Evolutionary conservation across 2,797 vertebrate species (phyloP), one percentile per base, ranked within the genome.

Genomic region (Enteromius anoplus): DNA sequence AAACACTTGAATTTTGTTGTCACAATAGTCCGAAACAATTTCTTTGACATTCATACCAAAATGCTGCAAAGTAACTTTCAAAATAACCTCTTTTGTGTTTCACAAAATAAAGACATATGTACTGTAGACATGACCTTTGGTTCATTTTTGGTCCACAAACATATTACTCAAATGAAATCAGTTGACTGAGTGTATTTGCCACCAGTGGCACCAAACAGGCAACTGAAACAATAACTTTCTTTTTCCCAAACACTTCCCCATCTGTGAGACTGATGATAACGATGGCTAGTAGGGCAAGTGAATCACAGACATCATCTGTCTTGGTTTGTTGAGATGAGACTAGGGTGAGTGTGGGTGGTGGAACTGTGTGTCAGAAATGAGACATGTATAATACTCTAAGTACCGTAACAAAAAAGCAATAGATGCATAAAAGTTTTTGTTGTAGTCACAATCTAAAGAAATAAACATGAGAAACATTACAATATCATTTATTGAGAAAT

Each of bases 401-500:
- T 15, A 68, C 32, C 6, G n/a, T n/a, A 40, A 34, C 8, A 58
- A 51, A 75, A 75, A 37, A 15, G 12, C 21, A 37, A 6, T 6
- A 11, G 21, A 15, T 17, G 3, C 32, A 64, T 32, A 32, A 49
- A 32, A 51, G 26, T 51, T 23, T 11, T 55, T 73, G 45, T 51
- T 32, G 49, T 55, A n/a, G n/a, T 26, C 60, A 75, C 51, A 75
- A 34, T 75, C 21, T 75, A n/a, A n/a, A 75, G 21, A 65, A 14
- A 11, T 21, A 37, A 70, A 69, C 65, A 78, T 71, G 86, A 87
- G 85, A 91, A 91, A 91, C 91, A 93, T 91, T 92, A 94, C 95
- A 94, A 94, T 95, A 97, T 96, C 92, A 95, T 98, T 97, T 97
- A 97, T 96, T 97, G 92, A 93, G 94, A 95, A 96, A 96, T 96